Percentiles rank a stretch among this genome's conserved stretches.
phyloP scores from a whole-genome alignment of 2,888 invertebrate genomes.

The Leptinotarsa rubiginosa region DNA sequence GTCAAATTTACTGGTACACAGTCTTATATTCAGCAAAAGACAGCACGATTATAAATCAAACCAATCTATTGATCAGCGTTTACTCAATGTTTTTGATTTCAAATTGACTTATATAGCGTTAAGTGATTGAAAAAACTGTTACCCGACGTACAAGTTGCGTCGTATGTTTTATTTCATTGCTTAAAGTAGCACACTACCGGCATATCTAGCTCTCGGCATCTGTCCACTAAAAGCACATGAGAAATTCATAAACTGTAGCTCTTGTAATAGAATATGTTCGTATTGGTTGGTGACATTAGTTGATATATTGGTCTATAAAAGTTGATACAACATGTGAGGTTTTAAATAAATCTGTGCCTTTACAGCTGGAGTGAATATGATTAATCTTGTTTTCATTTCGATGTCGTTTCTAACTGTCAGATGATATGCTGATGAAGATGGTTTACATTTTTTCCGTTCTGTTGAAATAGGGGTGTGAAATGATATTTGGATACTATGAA shows the following conservation, averaged over 20 bases:
- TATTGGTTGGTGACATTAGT: slow-evolving; percentile 3
- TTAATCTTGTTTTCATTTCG: no score
- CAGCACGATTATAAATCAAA: background rate
- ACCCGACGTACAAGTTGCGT: background rate
- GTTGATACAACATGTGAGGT: background rate
- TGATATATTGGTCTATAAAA: background rate
- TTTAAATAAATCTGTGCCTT: background rate
- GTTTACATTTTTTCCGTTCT: no score
- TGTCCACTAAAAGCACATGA: slow-evolving; percentile 21
- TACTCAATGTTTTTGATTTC: background rate
- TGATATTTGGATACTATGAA: no score
- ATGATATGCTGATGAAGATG: no score
- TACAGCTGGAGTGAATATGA: background rate
- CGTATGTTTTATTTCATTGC: slow-evolving; percentile 22
- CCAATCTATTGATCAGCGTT: background rate
- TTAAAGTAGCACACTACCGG: slow-evolving; percentile 25
- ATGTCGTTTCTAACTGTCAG: no score
- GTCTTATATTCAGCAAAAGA: background rate
- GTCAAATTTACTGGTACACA: no score
- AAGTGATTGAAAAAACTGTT: background rate
- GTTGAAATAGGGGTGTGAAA: no score
- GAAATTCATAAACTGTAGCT: background rate
- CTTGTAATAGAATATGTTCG: slow-evolving; percentile 7
- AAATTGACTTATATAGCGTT: background rate
- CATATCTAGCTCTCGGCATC: slow-evolving; percentile 23